Percentiles rank a stretch among this genome's conserved stretches.
phyloP scores from a whole-genome alignment of 2,888 invertebrate species.

The Aphelenchoides bicaudatus region DNA sequence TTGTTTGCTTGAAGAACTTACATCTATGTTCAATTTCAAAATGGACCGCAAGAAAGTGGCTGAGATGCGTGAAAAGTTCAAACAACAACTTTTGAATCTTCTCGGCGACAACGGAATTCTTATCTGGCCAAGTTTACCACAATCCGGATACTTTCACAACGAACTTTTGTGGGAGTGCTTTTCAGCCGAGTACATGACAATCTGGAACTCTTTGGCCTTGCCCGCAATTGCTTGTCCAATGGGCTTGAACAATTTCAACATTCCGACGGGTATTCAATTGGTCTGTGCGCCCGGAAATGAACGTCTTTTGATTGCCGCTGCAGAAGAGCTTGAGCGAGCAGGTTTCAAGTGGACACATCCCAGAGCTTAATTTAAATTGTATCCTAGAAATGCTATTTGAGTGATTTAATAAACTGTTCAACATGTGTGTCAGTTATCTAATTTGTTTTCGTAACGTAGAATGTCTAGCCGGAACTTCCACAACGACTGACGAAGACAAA shows the following conservation, averaged over 20 bases:
- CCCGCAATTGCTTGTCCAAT: slow-evolving; percentile 64
- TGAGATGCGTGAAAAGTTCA: slow-evolving; percentile 63
- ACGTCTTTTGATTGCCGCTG: slow-evolving; percentile 69
- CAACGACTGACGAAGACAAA: too few relatives aligned
- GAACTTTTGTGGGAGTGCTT: slow-evolving; percentile 59
- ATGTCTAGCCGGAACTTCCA: too few relatives aligned
- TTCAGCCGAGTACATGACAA: slow-evolving; percentile 57
- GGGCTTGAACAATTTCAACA: slow-evolving; percentile 62
- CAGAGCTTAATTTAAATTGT: too few relatives aligned
- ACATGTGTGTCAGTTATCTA: too few relatives aligned
- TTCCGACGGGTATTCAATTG: slow-evolving; percentile 62
- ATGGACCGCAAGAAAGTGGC: slow-evolving; percentile 28
- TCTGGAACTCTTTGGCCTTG: slow-evolving; percentile 61
- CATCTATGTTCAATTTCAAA: neutral
- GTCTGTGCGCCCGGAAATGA: slow-evolving; percentile 45
- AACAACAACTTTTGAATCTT: slow-evolving; percentile 66
- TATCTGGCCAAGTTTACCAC: slow-evolving; percentile 63
- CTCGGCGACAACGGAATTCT: slow-evolving; percentile 73
- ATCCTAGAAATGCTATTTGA: too few relatives aligned
- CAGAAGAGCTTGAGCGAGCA: slow-evolving; percentile 73
- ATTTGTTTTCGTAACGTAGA: too few relatives aligned
- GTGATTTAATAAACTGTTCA: too few relatives aligned
- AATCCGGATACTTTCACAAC: slow-evolving; percentile 62
- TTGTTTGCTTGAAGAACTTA: neutral
- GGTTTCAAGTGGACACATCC: too few relatives aligned